Conservation (phyloP, 2,797 vertebrate genomes). For the Ataeniobius toweri region DNA sequence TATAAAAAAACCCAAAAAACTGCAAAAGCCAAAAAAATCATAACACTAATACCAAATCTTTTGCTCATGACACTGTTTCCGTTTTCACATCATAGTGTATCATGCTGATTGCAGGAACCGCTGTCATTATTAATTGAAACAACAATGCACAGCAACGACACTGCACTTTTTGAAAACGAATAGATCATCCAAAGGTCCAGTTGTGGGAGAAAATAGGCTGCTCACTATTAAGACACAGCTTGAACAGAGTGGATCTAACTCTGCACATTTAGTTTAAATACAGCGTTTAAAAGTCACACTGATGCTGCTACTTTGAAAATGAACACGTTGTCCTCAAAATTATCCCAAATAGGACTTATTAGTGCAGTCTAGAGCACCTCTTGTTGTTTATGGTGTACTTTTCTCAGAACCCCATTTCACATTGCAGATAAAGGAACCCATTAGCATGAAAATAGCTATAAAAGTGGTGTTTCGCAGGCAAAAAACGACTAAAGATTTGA, state of each 20-base stretch:
- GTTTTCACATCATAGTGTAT: too few species aligned
- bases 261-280: neutral
- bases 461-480: conserved; percentile 9
- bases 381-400: neutral
- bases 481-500: neutral
- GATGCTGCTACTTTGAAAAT: neutral
- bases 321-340: neutral
- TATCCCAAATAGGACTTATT: neutral
- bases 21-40: too few species aligned
- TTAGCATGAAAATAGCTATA: conserved; percentile 16
- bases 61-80: too few species aligned
- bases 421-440: conserved; percentile 19
- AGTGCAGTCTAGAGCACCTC: neutral
- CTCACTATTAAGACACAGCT: neutral
- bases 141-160: too few species aligned
- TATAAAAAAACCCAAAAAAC: too few species aligned
- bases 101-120: too few species aligned
- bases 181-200: neutral
- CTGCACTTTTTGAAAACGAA: neutral
- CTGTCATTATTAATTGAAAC: neutral
- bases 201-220: too few species aligned
- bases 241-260: neutral
- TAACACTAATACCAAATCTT: too few species aligned
- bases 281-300: neutral
- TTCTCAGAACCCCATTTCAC: conserved; percentile 11